These are phyloP conservation scores for Cyphomyrus plagiostoma DNA, from an alignment of 2,113 vertebrate genomes.

Conservation along the genomic window DNA sequence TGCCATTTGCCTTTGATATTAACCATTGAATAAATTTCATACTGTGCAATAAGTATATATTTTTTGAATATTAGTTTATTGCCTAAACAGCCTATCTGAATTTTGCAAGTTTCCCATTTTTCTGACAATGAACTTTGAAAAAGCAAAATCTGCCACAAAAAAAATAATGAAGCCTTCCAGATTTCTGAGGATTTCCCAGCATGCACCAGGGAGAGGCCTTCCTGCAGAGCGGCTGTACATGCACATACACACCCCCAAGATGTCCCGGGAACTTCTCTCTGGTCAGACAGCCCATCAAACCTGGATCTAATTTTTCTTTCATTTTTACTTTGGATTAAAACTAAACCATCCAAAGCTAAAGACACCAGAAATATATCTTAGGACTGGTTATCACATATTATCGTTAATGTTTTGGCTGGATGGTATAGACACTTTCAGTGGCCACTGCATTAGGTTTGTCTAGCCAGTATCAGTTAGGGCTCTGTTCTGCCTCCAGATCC, in stretches of 20 bases:
- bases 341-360: neutral
- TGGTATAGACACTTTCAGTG: neutral
- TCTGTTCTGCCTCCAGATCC: neutral
- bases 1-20: neutral
- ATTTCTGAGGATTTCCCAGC: neutral
- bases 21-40: neutral
- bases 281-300: neutral
- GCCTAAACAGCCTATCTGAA: neutral
- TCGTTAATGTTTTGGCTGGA: neutral
- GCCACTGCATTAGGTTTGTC: neutral
- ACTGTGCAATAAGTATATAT: neutral
- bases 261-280: neutral
- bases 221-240: neutral
- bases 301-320: neutral
- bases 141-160: neutral
- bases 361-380: neutral
- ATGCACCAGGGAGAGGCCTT: neutral
- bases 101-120: neutral
- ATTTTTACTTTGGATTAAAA: neutral
- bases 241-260: neutral
- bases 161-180: neutral
- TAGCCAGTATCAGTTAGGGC: neutral
- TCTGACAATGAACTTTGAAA: neutral
- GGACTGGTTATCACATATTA: neutral
- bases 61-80: neutral